phyloP scores from a whole-genome alignment of 1,140 invertebrate species.

The Trichonephila clavipes region DNA sequence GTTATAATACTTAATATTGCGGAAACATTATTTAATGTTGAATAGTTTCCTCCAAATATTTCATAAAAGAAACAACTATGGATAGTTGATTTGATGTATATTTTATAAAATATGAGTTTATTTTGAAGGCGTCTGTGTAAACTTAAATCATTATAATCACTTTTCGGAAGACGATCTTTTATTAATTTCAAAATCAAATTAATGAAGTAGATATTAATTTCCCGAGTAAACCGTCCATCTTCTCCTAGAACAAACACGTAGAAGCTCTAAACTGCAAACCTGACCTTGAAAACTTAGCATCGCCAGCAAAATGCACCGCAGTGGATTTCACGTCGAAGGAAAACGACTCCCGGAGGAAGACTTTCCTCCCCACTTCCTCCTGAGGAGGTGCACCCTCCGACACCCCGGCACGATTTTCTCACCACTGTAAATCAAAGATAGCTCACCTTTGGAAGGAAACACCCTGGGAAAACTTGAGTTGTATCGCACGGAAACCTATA shows the following conservation, averaged over 20 bases:
- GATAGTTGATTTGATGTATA: too few species aligned
- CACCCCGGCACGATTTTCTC: background rate
- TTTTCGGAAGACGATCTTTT: too few species aligned
- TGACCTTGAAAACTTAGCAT: background rate
- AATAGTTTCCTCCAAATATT: too few species aligned
- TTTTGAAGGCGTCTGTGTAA: too few species aligned
- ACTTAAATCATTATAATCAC: too few species aligned
- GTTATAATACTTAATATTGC: too few species aligned
- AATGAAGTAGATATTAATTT: too few species aligned
- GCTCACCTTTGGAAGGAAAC: slow-evolving; percentile 33
- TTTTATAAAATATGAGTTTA: too few species aligned
- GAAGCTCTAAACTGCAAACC: background rate
- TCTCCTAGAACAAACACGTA: background rate
- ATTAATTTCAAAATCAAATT: too few species aligned
- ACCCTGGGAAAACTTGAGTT: slow-evolving; percentile 34
- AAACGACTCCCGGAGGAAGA: slow-evolving; percentile 4
- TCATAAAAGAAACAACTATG: too few species aligned
- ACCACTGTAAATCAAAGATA: slow-evolving; percentile 1
- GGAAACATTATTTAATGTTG: too few species aligned
- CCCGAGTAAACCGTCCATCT: background rate
- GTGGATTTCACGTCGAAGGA: background rate
- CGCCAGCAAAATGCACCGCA: background rate
- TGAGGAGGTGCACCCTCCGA: background rate
- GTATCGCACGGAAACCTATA: slow-evolving; percentile 68
- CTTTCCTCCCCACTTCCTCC: background rate